These are phyloP conservation scores for Microctonus brassicae DNA, from an alignment of 2,888 invertebrate species.

Conservation along the genomic window DNA sequence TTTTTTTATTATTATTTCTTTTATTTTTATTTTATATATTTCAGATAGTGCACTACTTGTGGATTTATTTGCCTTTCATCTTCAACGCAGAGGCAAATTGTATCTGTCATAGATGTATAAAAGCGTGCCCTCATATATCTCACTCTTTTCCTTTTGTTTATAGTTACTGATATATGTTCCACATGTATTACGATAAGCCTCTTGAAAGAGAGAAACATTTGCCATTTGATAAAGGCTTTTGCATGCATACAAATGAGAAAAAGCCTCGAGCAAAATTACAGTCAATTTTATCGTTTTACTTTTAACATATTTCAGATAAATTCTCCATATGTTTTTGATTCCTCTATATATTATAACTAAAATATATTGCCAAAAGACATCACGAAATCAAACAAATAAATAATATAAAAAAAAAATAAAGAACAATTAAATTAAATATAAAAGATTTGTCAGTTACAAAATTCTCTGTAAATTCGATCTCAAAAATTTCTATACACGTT, in stretches of 20 bases:
- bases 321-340: no score
- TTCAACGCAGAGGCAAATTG: conserved; percentile 40
- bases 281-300: neutral
- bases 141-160: neutral
- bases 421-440: no score
- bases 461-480: no score
- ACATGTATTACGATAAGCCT: conserved; percentile 23
- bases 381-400: no score
- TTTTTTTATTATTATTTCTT: conserved; percentile 10
- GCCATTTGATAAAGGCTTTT: conserved; percentile 19
- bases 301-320: neutral
- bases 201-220: neutral
- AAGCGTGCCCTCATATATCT: neutral
- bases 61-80: conserved; percentile 38
- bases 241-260: neutral
- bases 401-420: no score
- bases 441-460: no score
- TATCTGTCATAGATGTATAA: conserved; percentile 28
- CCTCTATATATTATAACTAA: no score
- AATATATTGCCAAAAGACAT: no score
- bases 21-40: neutral
- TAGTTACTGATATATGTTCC: neutral
- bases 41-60: conserved; percentile 5
- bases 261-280: conserved; percentile 4
- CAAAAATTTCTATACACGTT: no score